phyloP scores from a whole-genome alignment of 53 echinoderm and acorn worm species.

The Zoroaster sp. region DNA sequence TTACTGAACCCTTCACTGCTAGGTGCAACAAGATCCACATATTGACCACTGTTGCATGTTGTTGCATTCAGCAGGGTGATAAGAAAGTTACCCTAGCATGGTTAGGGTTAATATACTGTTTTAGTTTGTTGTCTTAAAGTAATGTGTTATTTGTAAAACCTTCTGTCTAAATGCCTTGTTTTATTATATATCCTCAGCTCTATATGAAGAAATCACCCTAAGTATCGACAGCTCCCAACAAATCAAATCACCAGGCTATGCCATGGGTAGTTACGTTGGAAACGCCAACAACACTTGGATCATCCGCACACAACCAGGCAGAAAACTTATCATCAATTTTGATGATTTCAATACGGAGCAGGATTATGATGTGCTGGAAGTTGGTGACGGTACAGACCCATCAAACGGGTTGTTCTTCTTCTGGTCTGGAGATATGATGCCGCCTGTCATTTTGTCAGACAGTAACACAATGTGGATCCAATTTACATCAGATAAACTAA shows the following conservation, averaged over 20 bases:
- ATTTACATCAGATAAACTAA: neutral
- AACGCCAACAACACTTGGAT: constrained; percentile 19
- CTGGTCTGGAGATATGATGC: constrained; percentile 14
- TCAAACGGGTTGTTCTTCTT: neutral
- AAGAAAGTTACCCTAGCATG: too few species aligned
- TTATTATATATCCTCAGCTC: too few species aligned
- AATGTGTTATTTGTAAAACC: too few species aligned
- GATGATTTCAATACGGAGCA: constrained; percentile 28
- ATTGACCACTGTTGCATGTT: too few species aligned
- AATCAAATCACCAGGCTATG: neutral
- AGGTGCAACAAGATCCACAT: too few species aligned
- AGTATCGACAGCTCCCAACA: neutral
- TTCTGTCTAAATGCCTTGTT: too few species aligned
- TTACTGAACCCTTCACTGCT: too few species aligned
- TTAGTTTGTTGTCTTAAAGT: too few species aligned
- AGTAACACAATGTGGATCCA: constrained; percentile 40
- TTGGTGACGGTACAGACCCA: constrained; percentile 26
- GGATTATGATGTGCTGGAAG: constrained; percentile 15
- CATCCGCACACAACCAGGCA: neutral
- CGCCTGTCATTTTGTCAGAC: constrained; percentile 12
- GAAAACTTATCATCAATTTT: neutral
- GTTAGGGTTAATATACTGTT: too few species aligned
- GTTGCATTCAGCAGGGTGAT: too few species aligned
- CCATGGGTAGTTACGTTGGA: neutral
- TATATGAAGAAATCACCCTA: neutral